Conservation (phyloP, 2,113 vertebrate species). For the Pseudorhombus dupliciocellatus region DNA sequence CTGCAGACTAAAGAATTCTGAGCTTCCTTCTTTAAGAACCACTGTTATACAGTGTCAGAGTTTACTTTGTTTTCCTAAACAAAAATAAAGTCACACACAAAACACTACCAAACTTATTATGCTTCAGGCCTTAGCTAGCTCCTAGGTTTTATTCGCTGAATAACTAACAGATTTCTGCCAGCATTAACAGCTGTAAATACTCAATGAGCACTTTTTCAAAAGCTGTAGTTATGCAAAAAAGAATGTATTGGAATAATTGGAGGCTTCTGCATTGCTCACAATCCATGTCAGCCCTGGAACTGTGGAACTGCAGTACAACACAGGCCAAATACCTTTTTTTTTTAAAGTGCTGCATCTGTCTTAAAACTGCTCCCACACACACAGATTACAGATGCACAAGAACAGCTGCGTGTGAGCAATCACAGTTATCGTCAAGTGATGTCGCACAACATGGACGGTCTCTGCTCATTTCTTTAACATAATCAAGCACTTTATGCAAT, state of each 20-base stretch:
- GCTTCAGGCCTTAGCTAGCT: neutral
- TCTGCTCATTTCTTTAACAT: conserved; percentile 49
- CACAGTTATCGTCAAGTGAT: conserved; percentile 5
- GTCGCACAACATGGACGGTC: conserved; percentile 13
- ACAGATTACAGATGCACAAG: neutral
- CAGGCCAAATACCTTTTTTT: neutral
- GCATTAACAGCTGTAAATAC: neutral
- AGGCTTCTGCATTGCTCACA: neutral
- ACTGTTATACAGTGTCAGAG: neutral
- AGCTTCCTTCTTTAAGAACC: conserved; percentile 14
- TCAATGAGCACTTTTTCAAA: neutral
- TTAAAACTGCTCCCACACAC: neutral
- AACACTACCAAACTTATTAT: neutral
- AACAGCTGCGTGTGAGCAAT: conserved; percentile 34
- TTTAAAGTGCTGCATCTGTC: neutral
- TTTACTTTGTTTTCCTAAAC: conserved; percentile 12
- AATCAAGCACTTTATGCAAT: conserved; percentile 33
- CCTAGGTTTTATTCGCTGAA: conserved; percentile 24
- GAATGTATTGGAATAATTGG: conserved; percentile 19
- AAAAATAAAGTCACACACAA: neutral
- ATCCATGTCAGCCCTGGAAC: conserved; percentile 4
- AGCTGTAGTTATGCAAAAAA: neutral
- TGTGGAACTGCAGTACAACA: neutral
- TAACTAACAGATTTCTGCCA: conserved; percentile 19
- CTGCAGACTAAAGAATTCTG: neutral